These are phyloP conservation scores for Aphyosemion australe DNA, from an alignment of 2,113 vertebrate genomes.

Conservation along the genomic window DNA sequence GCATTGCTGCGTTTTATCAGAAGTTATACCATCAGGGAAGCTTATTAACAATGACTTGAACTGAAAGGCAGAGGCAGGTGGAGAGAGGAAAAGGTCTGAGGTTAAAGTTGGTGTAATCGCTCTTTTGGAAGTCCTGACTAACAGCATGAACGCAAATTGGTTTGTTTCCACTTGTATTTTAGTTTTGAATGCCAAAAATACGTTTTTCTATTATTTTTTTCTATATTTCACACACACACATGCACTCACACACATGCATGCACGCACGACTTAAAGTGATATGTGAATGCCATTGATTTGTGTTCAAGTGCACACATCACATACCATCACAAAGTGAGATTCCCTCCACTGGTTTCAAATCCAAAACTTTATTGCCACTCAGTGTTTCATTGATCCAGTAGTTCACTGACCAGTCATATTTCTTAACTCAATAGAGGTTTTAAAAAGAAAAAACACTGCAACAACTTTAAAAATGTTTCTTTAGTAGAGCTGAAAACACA, in stretches of 20 bases:
- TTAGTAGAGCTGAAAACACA: constrained; percentile 77
- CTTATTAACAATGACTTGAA: constrained; percentile 66
- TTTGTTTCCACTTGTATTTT: constrained; percentile 44
- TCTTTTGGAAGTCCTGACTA: constrained; percentile 13
- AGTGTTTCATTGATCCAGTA: constrained; percentile 46
- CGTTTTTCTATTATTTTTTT: neutral
- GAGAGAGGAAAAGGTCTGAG: constrained; percentile 35
- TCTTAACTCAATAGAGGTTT: constrained; percentile 33
- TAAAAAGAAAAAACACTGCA: constrained; percentile 52
- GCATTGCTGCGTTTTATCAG: constrained; percentile 65
- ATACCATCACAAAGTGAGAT: constrained; percentile 6
- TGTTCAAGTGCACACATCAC: neutral
- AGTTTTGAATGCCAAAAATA: neutral
- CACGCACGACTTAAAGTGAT: neutral
- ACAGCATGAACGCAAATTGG: constrained; percentile 38
- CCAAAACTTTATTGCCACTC: constrained; percentile 25
- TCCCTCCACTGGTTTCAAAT: constrained; percentile 25
- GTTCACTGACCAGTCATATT: constrained; percentile 34
- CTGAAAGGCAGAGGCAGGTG: constrained; percentile 42
- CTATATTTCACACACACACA: neutral
- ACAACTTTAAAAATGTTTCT: constrained; percentile 67
- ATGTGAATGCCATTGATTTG: neutral
- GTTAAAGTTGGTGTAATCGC: constrained; percentile 57
- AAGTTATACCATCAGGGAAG: constrained; percentile 61
- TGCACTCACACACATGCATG: no score